A percentile compares a stretch with the other conserved stretches of the same genome.
Conservation (phyloP, 2,888 invertebrate genomes). For the Holacanthella duospinosa region DNA sequence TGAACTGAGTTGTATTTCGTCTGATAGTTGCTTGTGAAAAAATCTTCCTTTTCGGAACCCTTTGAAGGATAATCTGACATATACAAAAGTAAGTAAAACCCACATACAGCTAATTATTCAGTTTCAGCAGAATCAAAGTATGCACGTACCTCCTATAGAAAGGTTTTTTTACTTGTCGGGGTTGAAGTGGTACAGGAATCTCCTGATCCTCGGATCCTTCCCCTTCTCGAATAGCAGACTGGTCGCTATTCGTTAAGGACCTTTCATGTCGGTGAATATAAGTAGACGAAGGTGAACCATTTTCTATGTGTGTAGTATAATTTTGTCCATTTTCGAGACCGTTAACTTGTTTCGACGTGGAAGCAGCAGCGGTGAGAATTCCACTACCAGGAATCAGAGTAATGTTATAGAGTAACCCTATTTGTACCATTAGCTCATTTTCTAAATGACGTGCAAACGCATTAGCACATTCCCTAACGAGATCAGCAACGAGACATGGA, state of each 20-base stretch:
- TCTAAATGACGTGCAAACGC: slow-evolving; percentile 32
- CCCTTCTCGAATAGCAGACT: background rate
- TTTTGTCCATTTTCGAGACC: slow-evolving; percentile 6
- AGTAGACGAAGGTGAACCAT: background rate
- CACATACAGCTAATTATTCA: too few species aligned
- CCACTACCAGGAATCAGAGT: background rate
- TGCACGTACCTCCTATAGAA: slow-evolving; percentile 34
- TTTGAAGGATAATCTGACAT: slow-evolving; percentile 65
- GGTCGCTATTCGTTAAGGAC: slow-evolving; percentile 6
- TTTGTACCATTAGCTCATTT: slow-evolving; percentile 21
- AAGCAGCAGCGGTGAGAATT: too few species aligned
- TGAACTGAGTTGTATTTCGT: slow-evolving; percentile 59
- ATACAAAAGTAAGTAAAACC: slow-evolving; percentile 13
- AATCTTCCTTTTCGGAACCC: slow-evolving; percentile 71
- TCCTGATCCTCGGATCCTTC: too few species aligned
- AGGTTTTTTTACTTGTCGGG: slow-evolving; percentile 23
- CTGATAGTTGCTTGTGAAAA: slow-evolving; percentile 82
- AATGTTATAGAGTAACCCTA: background rate
- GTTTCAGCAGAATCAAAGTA: background rate
- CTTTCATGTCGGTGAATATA: background rate
- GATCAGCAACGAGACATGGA: slow-evolving; percentile 19
- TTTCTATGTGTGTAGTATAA: background rate
- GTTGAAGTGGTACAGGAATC: background rate
- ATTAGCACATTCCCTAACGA: slow-evolving; percentile 32
- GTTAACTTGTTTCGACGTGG: background rate